Base-by-base conservation (phyloP, 1,140 invertebrate genomes). In the Helicoverpa zea region DNA sequence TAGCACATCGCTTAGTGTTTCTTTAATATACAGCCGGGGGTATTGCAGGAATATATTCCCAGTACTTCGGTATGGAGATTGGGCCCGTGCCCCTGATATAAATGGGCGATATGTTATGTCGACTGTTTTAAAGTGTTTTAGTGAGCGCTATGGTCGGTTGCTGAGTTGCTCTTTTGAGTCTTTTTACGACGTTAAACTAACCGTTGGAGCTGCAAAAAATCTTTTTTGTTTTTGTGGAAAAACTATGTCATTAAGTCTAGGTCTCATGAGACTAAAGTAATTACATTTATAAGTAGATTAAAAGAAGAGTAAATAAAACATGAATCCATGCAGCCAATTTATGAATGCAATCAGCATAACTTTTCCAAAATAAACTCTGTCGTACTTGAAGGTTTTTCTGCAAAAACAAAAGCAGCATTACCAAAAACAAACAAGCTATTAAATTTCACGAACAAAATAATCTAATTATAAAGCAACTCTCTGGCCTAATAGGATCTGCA, bases 1-100 rank as follows among this genome's bases (percentile, higher is more conserved):
- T 85, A 89, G 82, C 83, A 63, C 81, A 59, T 82, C 80, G 81
- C 83, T 76, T 87, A 84, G 87, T 88, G 88, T 92, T 90, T 90
- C 83, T 84, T 84, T 81, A 84, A 84, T 79, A 84, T 84, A 83
- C 68, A 76, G 75, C 18, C 43, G 23, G 54, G 18, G 76, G 59
- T 72, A 81, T 76, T 81, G 68, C 72, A 30, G 73, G 76, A 84
- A 81, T 79, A 76, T 81, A 81, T 58, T 81, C 61, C 13, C 61
- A 79, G 63, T 58, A 79, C 64, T 79, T 79, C 64, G 16, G 51
- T 68, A 77, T 30, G 75, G 49, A 79, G 35, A 79, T 79, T 79
- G 64, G 35, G 43, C 29, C 75, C 51, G 35, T 75, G 73, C 43
- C 43, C 49, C 61, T 64, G 75, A 77, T 66, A 77, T 77, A 77